Evolutionary conservation across 1,140 invertebrate genomes (phyloP).

Genomic region (Trachymyrmex cornetzi): DNA sequence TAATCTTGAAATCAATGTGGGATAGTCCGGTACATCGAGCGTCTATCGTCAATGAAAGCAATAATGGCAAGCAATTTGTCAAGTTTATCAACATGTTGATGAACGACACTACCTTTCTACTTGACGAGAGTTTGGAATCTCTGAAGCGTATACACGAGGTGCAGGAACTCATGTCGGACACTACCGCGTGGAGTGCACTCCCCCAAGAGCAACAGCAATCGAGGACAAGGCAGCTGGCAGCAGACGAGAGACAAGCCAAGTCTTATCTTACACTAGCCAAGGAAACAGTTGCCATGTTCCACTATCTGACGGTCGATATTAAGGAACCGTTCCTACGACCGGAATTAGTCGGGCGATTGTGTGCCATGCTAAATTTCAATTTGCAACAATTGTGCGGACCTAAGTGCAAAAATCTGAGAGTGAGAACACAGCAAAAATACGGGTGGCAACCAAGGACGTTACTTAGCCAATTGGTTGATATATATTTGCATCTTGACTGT

Average conservation of each 20-base stretch:
- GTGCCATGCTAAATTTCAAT: conserved; percentile 99
- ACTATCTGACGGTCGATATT: conserved; percentile 98
- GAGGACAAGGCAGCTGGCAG: conserved; percentile 92
- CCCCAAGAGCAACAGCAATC: conserved; percentile 92
- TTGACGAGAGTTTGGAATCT: conserved; percentile 98
- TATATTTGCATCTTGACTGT: conserved; percentile 98
- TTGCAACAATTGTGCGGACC: conserved; percentile 98
- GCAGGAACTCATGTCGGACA: conserved; percentile 94
- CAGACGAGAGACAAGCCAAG: conserved; percentile 97
- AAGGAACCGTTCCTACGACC: conserved; percentile 97
- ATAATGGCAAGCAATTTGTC: conserved; percentile 96
- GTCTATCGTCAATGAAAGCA: conserved; percentile 93
- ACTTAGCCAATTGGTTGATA: conserved; percentile 96
- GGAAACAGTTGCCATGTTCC: conserved; percentile 99
- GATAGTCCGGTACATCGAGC: conserved; percentile 90
- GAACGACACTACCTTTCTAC: conserved; percentile 99
- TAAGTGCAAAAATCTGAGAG: conserved; percentile 99
- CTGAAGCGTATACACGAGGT: conserved; percentile 98
- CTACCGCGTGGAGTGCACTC: conserved; percentile 89
- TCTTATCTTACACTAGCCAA: conserved; percentile 97
- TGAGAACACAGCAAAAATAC: conserved; percentile 97
- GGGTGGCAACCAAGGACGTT: conserved; percentile 98
- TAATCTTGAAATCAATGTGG: conserved; percentile 97
- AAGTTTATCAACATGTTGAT: conserved; percentile 99
- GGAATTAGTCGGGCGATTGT: conserved; percentile 96